Evolutionary conservation across 2,888 invertebrate genomes (phyloP).

Genomic region (Macroteleia sp.): DNA sequence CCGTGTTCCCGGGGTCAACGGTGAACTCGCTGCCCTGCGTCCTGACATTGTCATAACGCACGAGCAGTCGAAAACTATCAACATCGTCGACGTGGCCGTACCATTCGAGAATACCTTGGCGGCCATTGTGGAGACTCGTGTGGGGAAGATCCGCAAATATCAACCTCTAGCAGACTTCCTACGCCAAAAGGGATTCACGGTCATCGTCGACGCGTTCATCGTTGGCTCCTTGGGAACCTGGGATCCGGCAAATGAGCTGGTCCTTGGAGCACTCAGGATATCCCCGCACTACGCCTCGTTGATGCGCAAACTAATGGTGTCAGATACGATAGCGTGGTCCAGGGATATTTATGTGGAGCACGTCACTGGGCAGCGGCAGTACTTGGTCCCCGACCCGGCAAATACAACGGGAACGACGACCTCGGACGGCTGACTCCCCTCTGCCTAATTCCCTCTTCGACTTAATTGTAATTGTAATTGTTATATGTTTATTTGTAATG

Average conservation of each 20-base stretch:
- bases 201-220: slow-evolving; percentile 51
- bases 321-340: slow-evolving; percentile 71
- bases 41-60: slow-evolving; percentile 66
- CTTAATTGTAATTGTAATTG: too few species aligned
- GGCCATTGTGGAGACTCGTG: slow-evolving; percentile 68
- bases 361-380: slow-evolving; percentile 71
- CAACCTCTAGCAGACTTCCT: slow-evolving; percentile 63
- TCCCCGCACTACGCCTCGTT: slow-evolving; percentile 60
- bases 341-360: slow-evolving; percentile 77
- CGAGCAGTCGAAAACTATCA: slow-evolving; percentile 58
- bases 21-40: slow-evolving; percentile 26
- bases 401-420: too few species aligned
- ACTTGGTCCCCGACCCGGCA: not conserved
- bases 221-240: slow-evolving; percentile 56
- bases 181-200: slow-evolving; percentile 33
- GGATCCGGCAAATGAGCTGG: slow-evolving; percentile 31
- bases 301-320: slow-evolving; percentile 71
- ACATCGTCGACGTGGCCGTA: slow-evolving; percentile 74
- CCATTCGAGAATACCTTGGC: slow-evolving; percentile 73
- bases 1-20: slow-evolving; percentile 43
- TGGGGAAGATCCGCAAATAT: slow-evolving; percentile 68
- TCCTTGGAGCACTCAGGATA: slow-evolving; percentile 32
- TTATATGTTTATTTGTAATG: too few species aligned
- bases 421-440: too few species aligned
- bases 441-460: too few species aligned